phyloP scores from a whole-genome alignment of 2,888 invertebrate species.

The Sceliomorpha sp. region DNA sequence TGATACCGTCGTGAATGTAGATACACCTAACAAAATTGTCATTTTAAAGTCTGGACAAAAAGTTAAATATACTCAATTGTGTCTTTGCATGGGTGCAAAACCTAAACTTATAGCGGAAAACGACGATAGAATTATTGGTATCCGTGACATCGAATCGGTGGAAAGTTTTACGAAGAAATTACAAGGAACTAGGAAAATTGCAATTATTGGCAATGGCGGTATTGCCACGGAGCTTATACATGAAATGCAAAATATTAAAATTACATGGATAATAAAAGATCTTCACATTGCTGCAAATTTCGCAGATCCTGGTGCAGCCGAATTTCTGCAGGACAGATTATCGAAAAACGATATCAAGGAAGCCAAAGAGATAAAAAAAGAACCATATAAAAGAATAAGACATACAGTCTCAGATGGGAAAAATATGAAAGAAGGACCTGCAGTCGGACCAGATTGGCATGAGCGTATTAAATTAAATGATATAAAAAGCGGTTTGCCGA shows the following conservation, averaged over 20 bases:
- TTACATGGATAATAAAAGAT: conserved; percentile 97
- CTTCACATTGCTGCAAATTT: conserved; percentile 95
- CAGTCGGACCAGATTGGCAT: conserved; percentile 99
- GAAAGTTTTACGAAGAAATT: conserved; percentile 88
- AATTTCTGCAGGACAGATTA: conserved; percentile 89
- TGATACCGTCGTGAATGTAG: conserved; percentile 84
- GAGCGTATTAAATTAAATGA: conserved; percentile 84
- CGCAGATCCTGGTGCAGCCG: conserved; percentile 96
- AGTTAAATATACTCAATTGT: conserved; percentile 89
- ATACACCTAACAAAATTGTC: conserved; percentile 82
- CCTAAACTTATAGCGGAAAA: conserved; percentile 88
- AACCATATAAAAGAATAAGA: conserved; percentile 83
- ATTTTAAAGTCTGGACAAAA: conserved; percentile 82
- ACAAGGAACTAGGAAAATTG: conserved; percentile 85
- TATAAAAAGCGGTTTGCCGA: conserved; percentile 77
- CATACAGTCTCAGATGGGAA: conserved; percentile 83
- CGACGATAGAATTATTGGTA: conserved; percentile 88
- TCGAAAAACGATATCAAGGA: conserved; percentile 28
- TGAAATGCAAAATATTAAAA: conserved; percentile 90
- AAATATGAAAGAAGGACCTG: conserved; percentile 87
- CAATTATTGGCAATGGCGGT: conserved; percentile 98
- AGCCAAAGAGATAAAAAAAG: conserved; percentile 3
- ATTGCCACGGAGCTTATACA: conserved; percentile 98
- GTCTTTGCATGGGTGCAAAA: conserved; percentile 94
- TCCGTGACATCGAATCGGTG: conserved; percentile 97